A percentile compares a stretch with the other conserved stretches of the same genome.
These are phyloP conservation scores for Volucella inanis DNA, from an alignment of 2,888 invertebrate genomes.

Conservation along the genomic window DNA sequence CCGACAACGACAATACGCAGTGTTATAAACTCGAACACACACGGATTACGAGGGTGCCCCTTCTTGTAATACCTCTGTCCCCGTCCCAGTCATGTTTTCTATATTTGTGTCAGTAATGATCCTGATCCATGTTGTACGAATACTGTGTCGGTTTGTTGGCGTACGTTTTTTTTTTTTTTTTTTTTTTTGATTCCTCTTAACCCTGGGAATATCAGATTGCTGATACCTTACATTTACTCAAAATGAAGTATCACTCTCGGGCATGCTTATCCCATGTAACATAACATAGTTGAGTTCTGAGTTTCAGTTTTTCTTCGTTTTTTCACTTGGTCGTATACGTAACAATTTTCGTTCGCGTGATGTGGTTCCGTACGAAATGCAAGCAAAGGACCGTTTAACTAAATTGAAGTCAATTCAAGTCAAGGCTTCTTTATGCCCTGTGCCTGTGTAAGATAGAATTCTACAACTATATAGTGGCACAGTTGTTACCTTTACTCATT, in stretches of 20 bases:
- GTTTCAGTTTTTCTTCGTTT: constrained; percentile 37
- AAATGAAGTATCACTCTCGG: constrained; percentile 62
- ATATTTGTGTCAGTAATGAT: background rate
- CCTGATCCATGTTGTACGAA: no score
- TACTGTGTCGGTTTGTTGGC: no score
- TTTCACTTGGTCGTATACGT: constrained; percentile 46
- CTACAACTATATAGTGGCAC: background rate
- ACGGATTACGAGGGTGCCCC: background rate
- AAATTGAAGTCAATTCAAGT: constrained; percentile 71
- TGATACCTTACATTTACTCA: constrained; percentile 51
- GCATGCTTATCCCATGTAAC: constrained; percentile 23
- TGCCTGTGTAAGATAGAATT: background rate
- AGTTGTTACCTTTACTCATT: constrained; percentile 20
- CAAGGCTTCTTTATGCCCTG: constrained; percentile 47
- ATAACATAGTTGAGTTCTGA: constrained; percentile 17
- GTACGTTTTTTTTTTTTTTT: background rate
- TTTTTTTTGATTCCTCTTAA: constrained; percentile 49
- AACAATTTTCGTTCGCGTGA: constrained; percentile 16
- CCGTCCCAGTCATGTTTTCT: background rate
- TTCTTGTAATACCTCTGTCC: no score
- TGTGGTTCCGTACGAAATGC: constrained; percentile 6
- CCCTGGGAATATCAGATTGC: constrained; percentile 45
- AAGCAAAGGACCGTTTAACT: constrained; percentile 54
- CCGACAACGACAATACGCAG: constrained; percentile 1
- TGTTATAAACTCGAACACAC: background rate